Conservation (phyloP, 2,888 invertebrate genomes). For the Aspidiotus rigidus region DNA sequence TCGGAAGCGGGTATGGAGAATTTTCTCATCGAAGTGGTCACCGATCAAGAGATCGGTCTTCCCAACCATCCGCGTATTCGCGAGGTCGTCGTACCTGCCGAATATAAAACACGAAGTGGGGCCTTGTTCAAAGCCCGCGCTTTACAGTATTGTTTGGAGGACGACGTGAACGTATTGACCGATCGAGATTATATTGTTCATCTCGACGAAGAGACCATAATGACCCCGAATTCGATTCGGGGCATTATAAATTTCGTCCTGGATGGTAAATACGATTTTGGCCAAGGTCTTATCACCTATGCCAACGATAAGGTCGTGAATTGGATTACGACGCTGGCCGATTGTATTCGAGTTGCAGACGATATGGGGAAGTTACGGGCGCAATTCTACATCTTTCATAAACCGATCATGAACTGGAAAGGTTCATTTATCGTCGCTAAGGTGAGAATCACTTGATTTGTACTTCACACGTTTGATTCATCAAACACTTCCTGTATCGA, state of each 20-base stretch:
- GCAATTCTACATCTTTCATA: conserved; percentile 87
- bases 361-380: conserved; percentile 94
- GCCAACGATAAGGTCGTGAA: conserved; percentile 94
- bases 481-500: not conserved
- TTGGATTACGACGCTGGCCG: conserved; percentile 94
- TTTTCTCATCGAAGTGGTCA: conserved; percentile 91
- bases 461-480: too few relatives aligned
- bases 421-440: conserved; percentile 95
- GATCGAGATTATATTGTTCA: conserved; percentile 94
- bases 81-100: conserved; percentile 78
- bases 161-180: conserved; percentile 70
- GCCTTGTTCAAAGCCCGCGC: conserved; percentile 91
- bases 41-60: conserved; percentile 73
- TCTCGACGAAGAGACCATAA: conserved; percentile 88
- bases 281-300: conserved; percentile 91
- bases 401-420: conserved; percentile 94
- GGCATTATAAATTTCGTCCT: conserved; percentile 89
- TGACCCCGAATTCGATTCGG: conserved; percentile 81
- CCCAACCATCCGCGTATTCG: conserved; percentile 68
- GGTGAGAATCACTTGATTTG: conserved; percentile 52
- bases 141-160: conserved; percentile 88
- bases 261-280: conserved; percentile 90
- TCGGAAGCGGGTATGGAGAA: conserved; percentile 85
- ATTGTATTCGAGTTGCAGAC: conserved; percentile 90
- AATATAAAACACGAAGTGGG: conserved; percentile 79